Evolutionary conservation across 2,888 invertebrate genomes (phyloP).

Genomic region (Stenoptilia bipunctidactyla): DNA sequence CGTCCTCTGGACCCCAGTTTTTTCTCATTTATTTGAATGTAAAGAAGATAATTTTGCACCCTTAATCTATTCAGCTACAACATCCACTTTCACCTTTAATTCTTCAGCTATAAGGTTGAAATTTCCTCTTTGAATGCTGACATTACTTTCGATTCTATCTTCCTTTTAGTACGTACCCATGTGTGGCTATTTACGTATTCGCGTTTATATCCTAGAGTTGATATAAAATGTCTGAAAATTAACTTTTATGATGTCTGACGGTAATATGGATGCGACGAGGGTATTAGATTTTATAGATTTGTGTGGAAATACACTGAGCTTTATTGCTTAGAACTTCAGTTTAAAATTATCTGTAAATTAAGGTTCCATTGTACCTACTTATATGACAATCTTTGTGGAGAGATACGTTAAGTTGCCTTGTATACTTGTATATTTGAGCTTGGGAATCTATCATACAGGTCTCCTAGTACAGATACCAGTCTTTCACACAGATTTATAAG

Average conservation of each 20-base stretch:
- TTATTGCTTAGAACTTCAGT: too few species aligned
- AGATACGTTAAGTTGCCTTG: too few species aligned
- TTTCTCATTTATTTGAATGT: slow-evolving; percentile 64
- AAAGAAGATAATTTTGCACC: slow-evolving; percentile 58
- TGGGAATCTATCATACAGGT: too few species aligned
- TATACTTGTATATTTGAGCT: too few species aligned
- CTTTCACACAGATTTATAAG: too few species aligned
- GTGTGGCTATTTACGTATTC: too few species aligned
- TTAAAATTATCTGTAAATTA: too few species aligned
- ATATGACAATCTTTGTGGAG: too few species aligned
- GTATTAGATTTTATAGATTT: too few species aligned
- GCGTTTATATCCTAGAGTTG: slow-evolving; percentile 14
- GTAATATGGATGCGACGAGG: slow-evolving; percentile 6
- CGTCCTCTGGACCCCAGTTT: slow-evolving; percentile 56
- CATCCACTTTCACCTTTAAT: slow-evolving; percentile 21
- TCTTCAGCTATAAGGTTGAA: slow-evolving; percentile 20
- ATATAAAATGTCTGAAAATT: slow-evolving; percentile 44
- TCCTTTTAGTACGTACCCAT: slow-evolving; percentile 16
- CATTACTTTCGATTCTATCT: slow-evolving; percentile 61
- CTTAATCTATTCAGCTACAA: slow-evolving; percentile 27
- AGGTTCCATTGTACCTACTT: too few species aligned
- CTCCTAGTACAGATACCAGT: too few species aligned
- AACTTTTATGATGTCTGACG: slow-evolving; percentile 37
- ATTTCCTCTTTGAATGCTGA: slow-evolving; percentile 23
- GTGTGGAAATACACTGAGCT: too few species aligned